Base-by-base conservation (phyloP, 2,113 vertebrate species). In the Casuarius casuarius region DNA sequence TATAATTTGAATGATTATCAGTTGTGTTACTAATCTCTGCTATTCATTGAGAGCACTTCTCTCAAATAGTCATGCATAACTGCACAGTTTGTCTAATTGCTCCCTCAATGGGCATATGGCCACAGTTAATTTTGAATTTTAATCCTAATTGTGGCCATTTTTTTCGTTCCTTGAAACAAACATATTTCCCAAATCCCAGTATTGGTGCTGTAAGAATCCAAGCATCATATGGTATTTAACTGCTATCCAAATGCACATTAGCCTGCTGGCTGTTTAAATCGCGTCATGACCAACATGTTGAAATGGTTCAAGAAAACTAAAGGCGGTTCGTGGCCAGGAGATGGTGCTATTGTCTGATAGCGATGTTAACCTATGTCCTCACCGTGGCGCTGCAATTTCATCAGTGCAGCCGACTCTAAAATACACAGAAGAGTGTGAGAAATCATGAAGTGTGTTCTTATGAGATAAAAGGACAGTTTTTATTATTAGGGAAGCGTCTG, bases 351-450 rank as follows among this genome's bases (percentile, higher is more conserved):
- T 38, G 44, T 49, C 72, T 84, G 74, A 48, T 70, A 17, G 63
- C 42, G 61, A 85, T 83, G 51, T 31, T 87, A 93, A 87, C n/a
- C 19, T 22, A 16, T 22, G 54, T 63, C 73, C 72, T 90, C 92
- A 61, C 70, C 54, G 84, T 7, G 58, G 58, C 1, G 3, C 71
- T 95, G 79, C 12, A 2, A 81, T 94, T 72, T 95, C 71, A 61
- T 56, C 42, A 7, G 59, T 46, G 23, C 38, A 9, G 61, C 62
- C 72, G 28, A 25, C 52, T 77, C 33, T 68, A 52, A 94, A 66
- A 74, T 19, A 52, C 5, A 19, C 25, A 21, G n/a, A 5, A 0
- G 10, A 25, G 23, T 14, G 3, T 8, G 7, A 56, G 68, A n/a
- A 65, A 26, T 67, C 3, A 4, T 63, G 49, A 40, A 84, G 35